phyloP scores from a whole-genome alignment of 2,797 vertebrate genomes.

The Benthosema pterotum region DNA sequence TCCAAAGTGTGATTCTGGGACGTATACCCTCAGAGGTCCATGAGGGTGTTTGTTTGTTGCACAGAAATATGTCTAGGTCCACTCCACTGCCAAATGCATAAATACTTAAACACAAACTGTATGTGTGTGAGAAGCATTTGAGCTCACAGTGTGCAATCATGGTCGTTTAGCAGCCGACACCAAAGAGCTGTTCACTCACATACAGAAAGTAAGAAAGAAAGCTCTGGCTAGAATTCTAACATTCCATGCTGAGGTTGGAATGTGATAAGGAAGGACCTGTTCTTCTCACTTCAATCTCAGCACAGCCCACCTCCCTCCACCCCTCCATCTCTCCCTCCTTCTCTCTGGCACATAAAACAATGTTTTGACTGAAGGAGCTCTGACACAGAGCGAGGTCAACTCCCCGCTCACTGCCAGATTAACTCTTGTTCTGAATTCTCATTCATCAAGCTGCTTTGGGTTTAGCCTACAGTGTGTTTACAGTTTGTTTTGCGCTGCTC shows the following conservation, averaged over 20 bases:
- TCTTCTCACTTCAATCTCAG: constrained; percentile 6
- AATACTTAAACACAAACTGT: no score
- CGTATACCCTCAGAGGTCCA: no score
- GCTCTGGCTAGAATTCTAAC: constrained; percentile 34
- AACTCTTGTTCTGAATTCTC: constrained; percentile 2
- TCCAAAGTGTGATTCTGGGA: no score
- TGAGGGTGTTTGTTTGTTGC: no score
- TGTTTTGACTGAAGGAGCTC: constrained; percentile 13
- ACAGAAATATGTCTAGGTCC: no score
- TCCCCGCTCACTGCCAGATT: constrained; percentile 23
- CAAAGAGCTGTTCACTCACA: not conserved
- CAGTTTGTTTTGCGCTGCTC: not conserved
- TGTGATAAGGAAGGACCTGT: constrained; percentile 34
- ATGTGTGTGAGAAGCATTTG: no score
- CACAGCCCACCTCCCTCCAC: constrained; percentile 1
- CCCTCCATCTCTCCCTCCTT: not conserved
- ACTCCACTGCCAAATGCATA: no score
- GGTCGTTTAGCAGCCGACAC: not conserved
- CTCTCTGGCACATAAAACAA: not conserved
- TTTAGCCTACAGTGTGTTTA: no score
- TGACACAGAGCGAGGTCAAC: constrained; percentile 33
- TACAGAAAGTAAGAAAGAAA: constrained; percentile 22
- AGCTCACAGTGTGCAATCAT: not conserved
- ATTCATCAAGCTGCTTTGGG: constrained; percentile 1
- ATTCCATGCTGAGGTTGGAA: constrained; percentile 38